Evolutionary conservation across 2,888 invertebrate species (phyloP).

Genomic region (Clostera curtula): DNA sequence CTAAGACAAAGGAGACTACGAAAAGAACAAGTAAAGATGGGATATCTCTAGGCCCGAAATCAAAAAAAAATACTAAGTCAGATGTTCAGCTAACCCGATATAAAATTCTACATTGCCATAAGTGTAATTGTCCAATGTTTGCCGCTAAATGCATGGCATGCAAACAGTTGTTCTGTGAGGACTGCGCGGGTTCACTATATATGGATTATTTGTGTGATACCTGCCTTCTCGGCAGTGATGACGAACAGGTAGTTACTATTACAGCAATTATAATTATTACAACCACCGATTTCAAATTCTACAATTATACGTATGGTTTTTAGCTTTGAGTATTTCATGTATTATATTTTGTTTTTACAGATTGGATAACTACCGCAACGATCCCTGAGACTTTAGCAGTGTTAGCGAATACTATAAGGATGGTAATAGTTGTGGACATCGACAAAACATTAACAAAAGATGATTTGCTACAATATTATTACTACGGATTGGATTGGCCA

Average conservation of each 20-base stretch:
- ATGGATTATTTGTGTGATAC: no score
- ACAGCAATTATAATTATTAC: no score
- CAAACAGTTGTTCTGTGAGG: not conserved
- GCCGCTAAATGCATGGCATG: not conserved
- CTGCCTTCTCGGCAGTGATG: no score
- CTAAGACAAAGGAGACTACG: no score
- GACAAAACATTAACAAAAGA: slow-evolving; percentile 5
- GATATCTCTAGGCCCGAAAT: no score
- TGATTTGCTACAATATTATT: slow-evolving; percentile 6
- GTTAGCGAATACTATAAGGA: not conserved
- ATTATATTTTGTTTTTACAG: not conserved
- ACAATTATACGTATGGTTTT: not conserved
- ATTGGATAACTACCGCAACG: not conserved
- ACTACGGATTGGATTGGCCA: slow-evolving; percentile 4
- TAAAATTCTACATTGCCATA: no score
- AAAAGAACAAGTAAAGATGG: no score
- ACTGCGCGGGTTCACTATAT: not conserved
- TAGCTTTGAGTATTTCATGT: not conserved
- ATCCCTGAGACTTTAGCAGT: no score
- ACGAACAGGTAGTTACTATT: no score
- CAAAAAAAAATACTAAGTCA: no score
- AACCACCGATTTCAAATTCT: not conserved
- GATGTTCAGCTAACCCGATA: no score
- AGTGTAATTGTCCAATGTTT: no score
- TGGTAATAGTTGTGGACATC: not conserved